Evolutionary conservation across 2,113 vertebrate genomes (phyloP).

Genomic region (Eira barbara): DNA sequence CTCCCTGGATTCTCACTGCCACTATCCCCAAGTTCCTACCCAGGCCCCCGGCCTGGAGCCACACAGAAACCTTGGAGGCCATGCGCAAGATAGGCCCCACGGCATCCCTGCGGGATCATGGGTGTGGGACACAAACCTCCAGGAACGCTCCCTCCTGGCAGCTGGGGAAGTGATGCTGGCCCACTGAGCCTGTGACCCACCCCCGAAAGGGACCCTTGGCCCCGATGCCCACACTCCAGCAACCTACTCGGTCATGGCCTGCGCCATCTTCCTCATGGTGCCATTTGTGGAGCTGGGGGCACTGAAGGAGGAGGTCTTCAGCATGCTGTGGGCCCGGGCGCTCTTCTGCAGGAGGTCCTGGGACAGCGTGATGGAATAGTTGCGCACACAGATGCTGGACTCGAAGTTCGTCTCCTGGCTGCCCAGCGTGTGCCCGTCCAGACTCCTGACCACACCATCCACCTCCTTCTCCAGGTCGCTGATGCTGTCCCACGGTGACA

Average conservation of each 20-base stretch:
- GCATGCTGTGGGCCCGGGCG: neutral
- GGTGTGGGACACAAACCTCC: neutral
- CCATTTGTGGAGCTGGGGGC: accelerated
- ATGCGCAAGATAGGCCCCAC: neutral
- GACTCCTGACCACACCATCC: accelerated
- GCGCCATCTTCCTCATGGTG: neutral
- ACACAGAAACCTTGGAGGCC: too few relatives aligned
- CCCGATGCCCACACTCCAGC: accelerated
- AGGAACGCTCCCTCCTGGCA: neutral
- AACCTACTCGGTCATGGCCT: conserved; percentile 28
- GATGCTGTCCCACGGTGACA: accelerated
- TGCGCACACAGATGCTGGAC: neutral
- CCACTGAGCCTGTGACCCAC: neutral
- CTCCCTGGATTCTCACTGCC: neutral
- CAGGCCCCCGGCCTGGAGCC: neutral
- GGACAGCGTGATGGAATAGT: neutral
- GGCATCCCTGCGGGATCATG: neutral
- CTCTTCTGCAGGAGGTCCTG: neutral
- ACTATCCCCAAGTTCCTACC: neutral
- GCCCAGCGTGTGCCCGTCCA: accelerated
- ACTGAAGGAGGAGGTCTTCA: accelerated
- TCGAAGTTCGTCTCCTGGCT: neutral
- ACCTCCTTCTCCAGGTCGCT: accelerated
- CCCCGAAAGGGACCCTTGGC: neutral
- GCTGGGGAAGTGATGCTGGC: neutral